These are phyloP conservation scores for Ataeniobius toweri DNA, from an alignment of 2,797 vertebrate species.

Conservation along the genomic window DNA sequence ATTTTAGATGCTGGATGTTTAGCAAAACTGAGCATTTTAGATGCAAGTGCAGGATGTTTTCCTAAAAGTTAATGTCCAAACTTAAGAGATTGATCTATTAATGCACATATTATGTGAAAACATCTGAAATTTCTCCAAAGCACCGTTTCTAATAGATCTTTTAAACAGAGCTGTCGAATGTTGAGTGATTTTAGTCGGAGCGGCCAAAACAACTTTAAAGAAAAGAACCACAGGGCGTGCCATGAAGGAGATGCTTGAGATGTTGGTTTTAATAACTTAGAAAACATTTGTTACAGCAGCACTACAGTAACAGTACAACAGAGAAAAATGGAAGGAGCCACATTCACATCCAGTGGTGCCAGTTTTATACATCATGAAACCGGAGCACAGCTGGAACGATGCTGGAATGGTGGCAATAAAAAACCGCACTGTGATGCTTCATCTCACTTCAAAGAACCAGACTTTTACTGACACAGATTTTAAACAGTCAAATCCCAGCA, in stretches of 20 bases:
- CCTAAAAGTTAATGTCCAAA: not conserved
- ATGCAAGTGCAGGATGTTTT: not conserved
- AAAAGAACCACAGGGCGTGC: not conserved
- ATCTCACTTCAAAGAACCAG: not conserved
- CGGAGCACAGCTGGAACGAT: constrained; percentile 21
- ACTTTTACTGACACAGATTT: not conserved
- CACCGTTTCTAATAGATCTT: no score
- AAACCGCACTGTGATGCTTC: not conserved
- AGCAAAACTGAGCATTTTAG: not conserved
- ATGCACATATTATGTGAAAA: not conserved
- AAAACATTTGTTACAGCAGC: constrained; percentile 79
- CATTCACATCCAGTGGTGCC: constrained; percentile 35
- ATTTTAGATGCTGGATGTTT: not conserved
- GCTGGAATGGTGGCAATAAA: constrained; percentile 16
- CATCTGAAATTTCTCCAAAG: no score
- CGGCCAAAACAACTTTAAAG: not conserved
- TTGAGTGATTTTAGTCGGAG: not conserved
- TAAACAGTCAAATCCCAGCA: constrained; percentile 3
- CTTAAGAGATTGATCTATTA: not conserved
- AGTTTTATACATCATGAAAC: constrained; percentile 33
- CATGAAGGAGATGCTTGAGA: constrained; percentile 67
- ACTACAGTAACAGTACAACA: constrained; percentile 75
- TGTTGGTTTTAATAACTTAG: constrained; percentile 77
- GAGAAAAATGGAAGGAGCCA: constrained; percentile 65
- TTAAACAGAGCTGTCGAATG: not conserved